Evolutionary conservation across 2,113 vertebrate genomes (phyloP).

Genomic region (Barbus barbus): DNA sequence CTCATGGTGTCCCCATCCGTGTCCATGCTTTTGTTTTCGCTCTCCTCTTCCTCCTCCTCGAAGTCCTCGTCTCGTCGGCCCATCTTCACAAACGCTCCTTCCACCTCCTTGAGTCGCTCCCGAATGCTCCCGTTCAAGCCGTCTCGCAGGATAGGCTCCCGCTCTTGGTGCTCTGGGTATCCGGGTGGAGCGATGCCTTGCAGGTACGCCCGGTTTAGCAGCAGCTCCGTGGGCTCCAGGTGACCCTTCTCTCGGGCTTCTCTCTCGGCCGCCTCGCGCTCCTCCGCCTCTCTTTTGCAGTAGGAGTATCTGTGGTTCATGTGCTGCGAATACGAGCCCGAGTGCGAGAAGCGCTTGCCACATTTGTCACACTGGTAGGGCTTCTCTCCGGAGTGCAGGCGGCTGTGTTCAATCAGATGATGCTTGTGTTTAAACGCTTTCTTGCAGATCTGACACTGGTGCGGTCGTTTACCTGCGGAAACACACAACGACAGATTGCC

Average conservation of each 20-base stretch:
- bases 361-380: constrained; percentile 99
- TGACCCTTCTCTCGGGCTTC: constrained; percentile 96
- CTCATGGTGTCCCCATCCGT: constrained; percentile 97
- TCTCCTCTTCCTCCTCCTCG: constrained; percentile 95
- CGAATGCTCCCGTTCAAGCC: constrained; percentile 85
- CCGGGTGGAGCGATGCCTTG: constrained; percentile 95
- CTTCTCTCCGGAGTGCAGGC: constrained; percentile 98
- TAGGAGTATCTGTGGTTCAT: constrained; percentile 99
- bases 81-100: constrained; percentile 89
- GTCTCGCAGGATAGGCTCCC: constrained; percentile 82
- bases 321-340: constrained; percentile 99
- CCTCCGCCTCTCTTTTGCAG: constrained; percentile 98
- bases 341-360: constrained; percentile 98
- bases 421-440: constrained; percentile 99
- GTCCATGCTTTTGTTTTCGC: constrained; percentile 98
- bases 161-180: constrained; percentile 92
- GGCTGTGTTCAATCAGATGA: constrained; percentile 97
- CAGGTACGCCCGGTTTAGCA: constrained; percentile 95
- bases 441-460: constrained; percentile 99
- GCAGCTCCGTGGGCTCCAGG: constrained; percentile 95
- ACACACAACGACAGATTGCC: constrained; percentile 64
- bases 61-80: constrained; percentile 92
- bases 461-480: constrained; percentile 93
- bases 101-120: constrained; percentile 91
- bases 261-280: constrained; percentile 93